Conservation (phyloP, 2,797 vertebrate genomes). For the Chelon labrosus region DNA sequence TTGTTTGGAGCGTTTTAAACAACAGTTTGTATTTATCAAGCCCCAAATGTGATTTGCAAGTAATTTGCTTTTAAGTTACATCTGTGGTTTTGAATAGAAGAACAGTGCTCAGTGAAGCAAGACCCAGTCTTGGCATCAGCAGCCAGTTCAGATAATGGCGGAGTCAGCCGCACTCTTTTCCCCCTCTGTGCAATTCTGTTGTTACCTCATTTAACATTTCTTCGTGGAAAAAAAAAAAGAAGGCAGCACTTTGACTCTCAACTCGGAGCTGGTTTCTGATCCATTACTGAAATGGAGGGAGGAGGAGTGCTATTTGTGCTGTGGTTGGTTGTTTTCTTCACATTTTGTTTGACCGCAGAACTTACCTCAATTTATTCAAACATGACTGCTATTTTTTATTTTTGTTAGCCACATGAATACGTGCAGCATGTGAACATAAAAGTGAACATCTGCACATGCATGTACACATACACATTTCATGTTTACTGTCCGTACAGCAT, state of each 20-base stretch:
- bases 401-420: background rate
- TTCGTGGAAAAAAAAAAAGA: conserved; percentile 27
- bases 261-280: conserved; percentile 31
- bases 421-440: conserved; percentile 11
- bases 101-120: conserved; percentile 31
- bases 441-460: conserved; percentile 21
- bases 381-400: background rate
- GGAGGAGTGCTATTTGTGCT: background rate
- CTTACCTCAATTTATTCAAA: conserved; percentile 12
- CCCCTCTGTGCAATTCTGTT: conserved; percentile 40
- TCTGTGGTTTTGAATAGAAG: conserved; percentile 53
- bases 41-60: conserved; percentile 42
- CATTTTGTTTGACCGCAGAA: conserved; percentile 24
- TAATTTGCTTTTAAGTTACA: conserved; percentile 41
- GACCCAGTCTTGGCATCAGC: conserved; percentile 39
- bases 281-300: conserved; percentile 10
- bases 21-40: conserved; percentile 31
- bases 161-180: conserved; percentile 36
- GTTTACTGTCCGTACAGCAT: conserved; percentile 24
- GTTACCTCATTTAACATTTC: conserved; percentile 49
- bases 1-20: conserved; percentile 11
- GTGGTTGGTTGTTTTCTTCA: conserved; percentile 11
- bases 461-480: conserved; percentile 30
- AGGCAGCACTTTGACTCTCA: conserved; percentile 40
- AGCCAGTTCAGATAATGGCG: conserved; percentile 50